Evolutionary conservation across 2,888 invertebrate genomes (phyloP).

Genomic region (Chalcis sispes): DNA sequence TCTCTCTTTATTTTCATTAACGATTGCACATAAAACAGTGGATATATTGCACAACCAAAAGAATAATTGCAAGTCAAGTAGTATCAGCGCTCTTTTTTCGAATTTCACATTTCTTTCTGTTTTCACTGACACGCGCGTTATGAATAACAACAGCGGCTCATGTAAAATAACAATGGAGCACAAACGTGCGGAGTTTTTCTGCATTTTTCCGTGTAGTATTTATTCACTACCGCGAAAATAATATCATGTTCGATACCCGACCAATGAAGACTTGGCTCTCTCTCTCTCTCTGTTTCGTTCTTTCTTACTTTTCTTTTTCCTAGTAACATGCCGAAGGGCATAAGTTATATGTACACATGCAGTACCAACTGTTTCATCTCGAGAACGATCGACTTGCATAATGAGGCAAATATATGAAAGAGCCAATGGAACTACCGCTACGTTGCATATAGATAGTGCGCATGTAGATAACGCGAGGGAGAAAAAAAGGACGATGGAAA

Average conservation of each 20-base stretch:
- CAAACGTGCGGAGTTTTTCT: not conserved
- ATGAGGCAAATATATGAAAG: conserved; percentile 8
- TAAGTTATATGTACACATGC: not conserved
- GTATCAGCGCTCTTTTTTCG: too few relatives aligned
- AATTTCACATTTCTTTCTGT: too few relatives aligned
- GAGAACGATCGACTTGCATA: conserved; percentile 36
- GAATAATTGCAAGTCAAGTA: too few relatives aligned
- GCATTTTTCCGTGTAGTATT: not conserved
- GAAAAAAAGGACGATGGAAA: not conserved
- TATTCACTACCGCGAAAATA: conserved; percentile 2
- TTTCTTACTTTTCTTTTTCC: too few relatives aligned
- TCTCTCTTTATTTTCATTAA: too few relatives aligned
- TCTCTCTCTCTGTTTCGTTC: too few relatives aligned
- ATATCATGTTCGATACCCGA: conserved; percentile 17
- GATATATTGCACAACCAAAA: too few relatives aligned
- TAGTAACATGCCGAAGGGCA: conserved; percentile 3
- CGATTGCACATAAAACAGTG: too few relatives aligned
- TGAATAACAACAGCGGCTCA: too few relatives aligned
- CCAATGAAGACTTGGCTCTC: conserved; percentile 7
- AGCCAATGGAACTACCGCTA: not conserved
- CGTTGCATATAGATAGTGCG: not conserved
- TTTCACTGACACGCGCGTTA: not conserved
- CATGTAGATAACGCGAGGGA: not conserved
- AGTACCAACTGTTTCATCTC: conserved; percentile 25
- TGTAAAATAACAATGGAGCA: not conserved